Conservation (phyloP, 2,888 invertebrate species). For the Aproaerema taeniolella region DNA sequence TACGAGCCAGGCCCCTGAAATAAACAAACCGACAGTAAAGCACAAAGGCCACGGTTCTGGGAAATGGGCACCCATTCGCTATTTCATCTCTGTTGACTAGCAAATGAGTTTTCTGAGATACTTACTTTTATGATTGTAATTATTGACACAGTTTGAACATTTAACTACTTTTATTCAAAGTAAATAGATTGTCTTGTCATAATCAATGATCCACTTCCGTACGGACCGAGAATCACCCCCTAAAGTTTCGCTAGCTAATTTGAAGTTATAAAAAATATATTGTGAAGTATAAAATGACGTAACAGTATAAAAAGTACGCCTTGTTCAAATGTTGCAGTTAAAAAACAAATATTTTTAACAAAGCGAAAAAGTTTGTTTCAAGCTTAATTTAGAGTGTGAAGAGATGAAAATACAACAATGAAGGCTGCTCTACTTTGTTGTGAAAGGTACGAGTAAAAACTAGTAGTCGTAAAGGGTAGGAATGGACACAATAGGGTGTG, state of each 20-base stretch:
- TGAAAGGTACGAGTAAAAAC: slow-evolving; percentile 42
- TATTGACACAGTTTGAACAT: neutral
- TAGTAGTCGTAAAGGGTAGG: slow-evolving; percentile 44
- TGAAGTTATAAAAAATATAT: slow-evolving; percentile 9
- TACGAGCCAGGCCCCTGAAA: slow-evolving; percentile 64
- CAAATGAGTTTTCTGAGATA: slow-evolving; percentile 32
- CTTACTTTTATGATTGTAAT: slow-evolving; percentile 6
- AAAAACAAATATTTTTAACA: no score
- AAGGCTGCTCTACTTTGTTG: slow-evolving; percentile 25
- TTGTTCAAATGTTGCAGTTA: no score
- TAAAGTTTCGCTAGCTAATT: neutral
- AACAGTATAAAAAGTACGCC: no score
- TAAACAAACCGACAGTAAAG: slow-evolving; percentile 67
- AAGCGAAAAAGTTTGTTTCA: no score
- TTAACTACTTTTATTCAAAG: neutral
- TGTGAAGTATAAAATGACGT: no score
- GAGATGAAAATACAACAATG: no score
- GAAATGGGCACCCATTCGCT: slow-evolving; percentile 51
- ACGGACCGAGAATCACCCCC: no score
- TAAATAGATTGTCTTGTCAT: no score
- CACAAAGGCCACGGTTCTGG: slow-evolving; percentile 54
- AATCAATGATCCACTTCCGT: no score
- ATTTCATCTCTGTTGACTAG: slow-evolving; percentile 48
- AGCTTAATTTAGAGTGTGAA: no score
- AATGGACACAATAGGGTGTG: slow-evolving; percentile 52